These are phyloP conservation scores for Reinhardtius hippoglossoides DNA, from an alignment of 2,113 vertebrate species.

Conservation along the genomic window DNA sequence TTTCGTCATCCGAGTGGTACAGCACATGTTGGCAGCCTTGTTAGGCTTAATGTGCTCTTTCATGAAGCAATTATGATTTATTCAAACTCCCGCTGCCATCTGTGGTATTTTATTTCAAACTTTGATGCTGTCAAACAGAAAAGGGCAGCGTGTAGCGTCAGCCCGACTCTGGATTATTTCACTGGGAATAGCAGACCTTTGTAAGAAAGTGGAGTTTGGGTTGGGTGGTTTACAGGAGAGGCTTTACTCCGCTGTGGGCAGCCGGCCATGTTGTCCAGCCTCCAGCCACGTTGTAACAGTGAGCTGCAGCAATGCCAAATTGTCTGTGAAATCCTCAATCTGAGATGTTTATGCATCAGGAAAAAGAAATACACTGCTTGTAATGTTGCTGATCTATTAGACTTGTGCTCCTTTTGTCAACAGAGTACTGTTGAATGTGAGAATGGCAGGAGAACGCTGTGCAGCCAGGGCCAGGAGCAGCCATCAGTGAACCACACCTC, in stretches of 20 bases:
- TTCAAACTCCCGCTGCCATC: constrained; percentile 44
- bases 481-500: constrained; percentile 58
- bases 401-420: constrained; percentile 31
- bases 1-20: constrained; percentile 49
- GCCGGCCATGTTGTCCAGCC: constrained; percentile 48
- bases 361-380: constrained; percentile 31
- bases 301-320: constrained; percentile 38
- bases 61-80: constrained; percentile 44
- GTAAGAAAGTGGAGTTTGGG: constrained; percentile 53
- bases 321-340: constrained; percentile 43
- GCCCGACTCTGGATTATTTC: constrained; percentile 51
- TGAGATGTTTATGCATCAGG: constrained; percentile 49
- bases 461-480: constrained; percentile 59
- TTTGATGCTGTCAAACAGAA: constrained; percentile 45
- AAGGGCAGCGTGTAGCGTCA: constrained; percentile 15
- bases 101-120: constrained; percentile 36
- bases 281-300: constrained; percentile 42
- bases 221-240: constrained; percentile 60
- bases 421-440: constrained; percentile 60
- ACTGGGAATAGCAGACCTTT: constrained; percentile 47
- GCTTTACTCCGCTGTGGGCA: constrained; percentile 44
- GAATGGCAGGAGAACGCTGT: constrained; percentile 33
- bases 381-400: constrained; percentile 29
- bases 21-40: constrained; percentile 53
- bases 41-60: constrained; percentile 37